Base-by-base conservation (phyloP, 1,140 invertebrate genomes). In the Drosophila kepulauana region DNA sequence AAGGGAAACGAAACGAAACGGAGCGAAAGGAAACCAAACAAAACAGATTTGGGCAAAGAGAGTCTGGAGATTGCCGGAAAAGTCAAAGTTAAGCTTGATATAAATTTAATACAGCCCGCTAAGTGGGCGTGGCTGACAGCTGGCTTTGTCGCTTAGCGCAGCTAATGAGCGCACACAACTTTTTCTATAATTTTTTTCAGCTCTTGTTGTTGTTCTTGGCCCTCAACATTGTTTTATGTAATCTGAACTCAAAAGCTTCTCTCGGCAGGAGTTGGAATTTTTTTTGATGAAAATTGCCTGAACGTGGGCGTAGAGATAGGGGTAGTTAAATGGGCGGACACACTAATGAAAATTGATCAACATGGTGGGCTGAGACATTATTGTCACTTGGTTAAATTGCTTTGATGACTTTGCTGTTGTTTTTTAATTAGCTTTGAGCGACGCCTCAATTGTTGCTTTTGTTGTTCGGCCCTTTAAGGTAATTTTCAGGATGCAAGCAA, bases 321-420 rank as follows among this genome's bases (percentile, higher is more conserved):
- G 48, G 25, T 8, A 38, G 35, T 8, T 38, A 10, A 10, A n/a
- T 13, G 11, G 1, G 3, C 30, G n/a, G 5, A 20, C 15, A 11
- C 16, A 56, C 28, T 84, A 80, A 84, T 84, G 81, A 79, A 84
- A 84, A 84, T 84, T 84, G 77, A 84, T 84, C 77, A 73, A 73
- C 81, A 66, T 73, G 61, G 46, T 35, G 56, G 20, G 41, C 35
- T 41, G 35, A 16, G 30, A 38, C 71, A 72, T 75, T 64, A 72
- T 77, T 84, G 72, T 69, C 77, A 67, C 68, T 46, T 66, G 57
- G 58, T n/a, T 61, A 71, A 71, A 71, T 71, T 75, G 73, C 68
- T 75, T 75, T 75, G 61, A 71, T 71, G 67, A 64, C 66, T 70
- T 69, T 61, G 65, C 6, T 74, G 49, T 69, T 75, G 65, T 16